phyloP scores from a whole-genome alignment of 2,888 invertebrate species.

The Rambutsinella grinnellia region DNA sequence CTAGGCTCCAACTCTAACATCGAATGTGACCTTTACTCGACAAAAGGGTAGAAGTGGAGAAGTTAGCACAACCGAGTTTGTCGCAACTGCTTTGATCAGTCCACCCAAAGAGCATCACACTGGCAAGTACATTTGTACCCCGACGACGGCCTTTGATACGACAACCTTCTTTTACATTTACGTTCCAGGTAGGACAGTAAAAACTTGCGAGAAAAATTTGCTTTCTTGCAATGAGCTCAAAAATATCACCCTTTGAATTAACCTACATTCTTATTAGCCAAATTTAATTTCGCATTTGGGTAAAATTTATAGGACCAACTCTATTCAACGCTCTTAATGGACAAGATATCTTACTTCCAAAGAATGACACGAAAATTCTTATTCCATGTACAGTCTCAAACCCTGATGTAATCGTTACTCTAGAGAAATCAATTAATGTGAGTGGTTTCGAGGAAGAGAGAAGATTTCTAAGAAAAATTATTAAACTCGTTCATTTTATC shows the following conservation, averaged over 20 bases:
- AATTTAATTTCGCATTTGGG: neutral
- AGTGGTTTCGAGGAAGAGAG: no score
- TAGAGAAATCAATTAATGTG: conserved; percentile 56
- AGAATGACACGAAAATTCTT: conserved; percentile 51
- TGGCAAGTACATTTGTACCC: conserved; percentile 62
- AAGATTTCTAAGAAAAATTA: no score
- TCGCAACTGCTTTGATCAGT: conserved; percentile 52
- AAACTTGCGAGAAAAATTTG: neutral
- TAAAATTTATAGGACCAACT: conserved; percentile 45
- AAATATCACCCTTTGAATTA: neutral
- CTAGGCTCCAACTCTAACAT: conserved; percentile 54
- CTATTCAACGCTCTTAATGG: conserved; percentile 57
- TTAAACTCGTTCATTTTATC: no score
- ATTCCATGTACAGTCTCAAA: conserved; percentile 64
- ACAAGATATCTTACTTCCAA: conserved; percentile 52
- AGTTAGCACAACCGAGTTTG: conserved; percentile 38
- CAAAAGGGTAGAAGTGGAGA: conserved; percentile 26
- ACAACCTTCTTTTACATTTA: conserved; percentile 60
- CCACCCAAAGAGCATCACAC: conserved; percentile 63
- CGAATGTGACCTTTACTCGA: conserved; percentile 45
- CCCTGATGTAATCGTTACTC: conserved; percentile 54
- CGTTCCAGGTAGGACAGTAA: conserved; percentile 58
- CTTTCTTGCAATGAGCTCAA: no score
- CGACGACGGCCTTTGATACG: conserved; percentile 44
- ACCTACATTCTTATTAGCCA: neutral